phyloP scores from a whole-genome alignment of 2,113 vertebrate species.

The Paracanthobrama guichenoti region DNA sequence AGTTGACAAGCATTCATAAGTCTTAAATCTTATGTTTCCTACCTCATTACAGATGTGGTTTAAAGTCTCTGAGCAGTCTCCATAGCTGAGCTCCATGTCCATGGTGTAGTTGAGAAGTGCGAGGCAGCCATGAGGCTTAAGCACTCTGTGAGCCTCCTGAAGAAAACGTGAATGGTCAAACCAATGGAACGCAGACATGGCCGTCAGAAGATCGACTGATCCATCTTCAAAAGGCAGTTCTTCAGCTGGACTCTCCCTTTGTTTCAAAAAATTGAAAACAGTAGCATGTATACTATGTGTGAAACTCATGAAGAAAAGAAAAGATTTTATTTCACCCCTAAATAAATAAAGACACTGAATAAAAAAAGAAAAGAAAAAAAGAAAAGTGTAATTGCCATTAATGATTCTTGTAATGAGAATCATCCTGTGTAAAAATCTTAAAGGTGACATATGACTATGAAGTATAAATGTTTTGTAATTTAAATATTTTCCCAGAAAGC shows the following conservation, averaged over 20 bases:
- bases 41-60: conserved; percentile 77
- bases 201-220: conserved; percentile 77
- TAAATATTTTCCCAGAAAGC: not conserved
- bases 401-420: not conserved
- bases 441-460: not conserved
- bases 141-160: conserved; percentile 72
- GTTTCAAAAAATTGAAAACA: conserved; percentile 4
- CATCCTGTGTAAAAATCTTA: not conserved
- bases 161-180: conserved; percentile 76
- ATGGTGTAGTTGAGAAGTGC: conserved; percentile 76
- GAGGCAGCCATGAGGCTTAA: conserved; percentile 76
- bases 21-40: not conserved
- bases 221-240: conserved; percentile 71
- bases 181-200: conserved; percentile 82
- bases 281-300: not conserved
- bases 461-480: not conserved
- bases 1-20: not conserved
- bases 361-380: too few species aligned
- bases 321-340: not conserved
- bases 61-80: conserved; percentile 65
- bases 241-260: conserved; percentile 75
- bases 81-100: conserved; percentile 72
- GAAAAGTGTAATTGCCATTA: too few species aligned
- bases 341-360: not conserved
- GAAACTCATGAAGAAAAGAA: not conserved